Evolutionary conservation across 2,797 vertebrate genomes (phyloP).

Genomic region (Lophotriccus pileatus): DNA sequence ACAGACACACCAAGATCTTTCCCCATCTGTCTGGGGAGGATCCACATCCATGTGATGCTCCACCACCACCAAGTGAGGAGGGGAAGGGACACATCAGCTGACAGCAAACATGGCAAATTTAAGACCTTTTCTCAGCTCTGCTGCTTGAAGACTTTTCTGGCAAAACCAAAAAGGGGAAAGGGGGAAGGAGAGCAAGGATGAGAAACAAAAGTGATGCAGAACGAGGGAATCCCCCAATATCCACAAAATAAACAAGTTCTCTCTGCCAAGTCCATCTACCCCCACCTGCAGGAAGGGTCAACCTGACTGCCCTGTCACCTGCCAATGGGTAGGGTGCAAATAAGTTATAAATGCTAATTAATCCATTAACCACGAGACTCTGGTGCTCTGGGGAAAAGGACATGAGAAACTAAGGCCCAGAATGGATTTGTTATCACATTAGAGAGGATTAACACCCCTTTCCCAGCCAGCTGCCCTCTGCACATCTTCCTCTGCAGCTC

Average conservation of each 20-base stretch:
- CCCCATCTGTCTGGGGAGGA: fast-evolving
- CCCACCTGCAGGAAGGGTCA: background rate
- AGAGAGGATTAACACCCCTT: background rate
- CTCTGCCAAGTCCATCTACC: background rate
- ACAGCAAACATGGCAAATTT: background rate
- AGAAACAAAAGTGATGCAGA: background rate
- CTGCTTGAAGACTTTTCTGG: background rate
- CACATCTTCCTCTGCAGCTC: background rate
- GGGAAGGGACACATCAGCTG: background rate
- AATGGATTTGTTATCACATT: background rate
- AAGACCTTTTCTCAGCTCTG: background rate
- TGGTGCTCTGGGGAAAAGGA: background rate
- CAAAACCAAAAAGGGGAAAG: background rate
- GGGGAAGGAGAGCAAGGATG: background rate
- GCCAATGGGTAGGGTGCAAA: background rate
- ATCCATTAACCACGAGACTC: background rate
- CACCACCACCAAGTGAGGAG: fast-evolving
- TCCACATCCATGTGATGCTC: background rate
- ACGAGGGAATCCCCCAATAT: background rate
- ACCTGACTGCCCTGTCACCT: background rate
- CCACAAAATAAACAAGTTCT: background rate
- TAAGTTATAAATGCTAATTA: background rate
- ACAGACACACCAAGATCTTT: background rate
- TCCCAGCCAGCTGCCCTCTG: background rate
- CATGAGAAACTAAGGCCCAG: background rate